These are phyloP conservation scores for Drosophila sulfurigaster DNA, from an alignment of 1,140 invertebrate species.

Conservation along the genomic window DNA sequence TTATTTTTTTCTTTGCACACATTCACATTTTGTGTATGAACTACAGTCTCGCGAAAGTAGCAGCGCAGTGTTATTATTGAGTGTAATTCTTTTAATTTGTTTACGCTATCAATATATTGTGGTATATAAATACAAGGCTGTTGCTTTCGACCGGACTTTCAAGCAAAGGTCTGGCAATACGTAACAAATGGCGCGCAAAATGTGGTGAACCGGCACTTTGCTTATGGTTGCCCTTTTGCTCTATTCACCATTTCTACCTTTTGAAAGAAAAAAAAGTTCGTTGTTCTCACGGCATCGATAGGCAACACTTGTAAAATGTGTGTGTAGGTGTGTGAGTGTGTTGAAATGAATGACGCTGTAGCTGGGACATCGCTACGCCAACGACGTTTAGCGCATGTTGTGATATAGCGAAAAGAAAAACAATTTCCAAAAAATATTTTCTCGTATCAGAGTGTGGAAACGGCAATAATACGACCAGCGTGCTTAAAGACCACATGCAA, in stretches of 20 bases:
- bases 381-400: slow-evolving; percentile 55
- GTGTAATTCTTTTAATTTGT: background rate
- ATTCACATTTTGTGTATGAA: slow-evolving; percentile 10
- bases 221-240: slow-evolving; percentile 41
- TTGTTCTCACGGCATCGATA: slow-evolving; percentile 71
- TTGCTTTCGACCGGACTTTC: slow-evolving; percentile 1
- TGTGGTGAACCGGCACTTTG: slow-evolving; percentile 71
- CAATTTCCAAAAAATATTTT: slow-evolving; percentile 60
- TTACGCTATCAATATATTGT: background rate
- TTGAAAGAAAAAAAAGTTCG: slow-evolving; percentile 65
- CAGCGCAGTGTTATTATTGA: background rate
- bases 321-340: slow-evolving; percentile 26
- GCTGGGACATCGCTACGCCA: slow-evolving; percentile 70
- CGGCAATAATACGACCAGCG: slow-evolving; percentile 40
- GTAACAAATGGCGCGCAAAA: slow-evolving; percentile 73
- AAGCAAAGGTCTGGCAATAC: slow-evolving; percentile 40
- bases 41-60: slow-evolving; percentile 43
- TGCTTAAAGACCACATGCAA: slow-evolving; percentile 43
- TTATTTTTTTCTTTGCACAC: slow-evolving; percentile 19
- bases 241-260: slow-evolving; percentile 57
- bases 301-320: slow-evolving; percentile 44
- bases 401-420: slow-evolving; percentile 79
- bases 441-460: slow-evolving; percentile 59
- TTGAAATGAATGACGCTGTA: slow-evolving; percentile 55
- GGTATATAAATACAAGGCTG: background rate